A percentile compares a stretch with the other conserved stretches of the same genome.
phyloP scores from a whole-genome alignment of 2,888 invertebrate species.

The Campaea margaritaria region DNA sequence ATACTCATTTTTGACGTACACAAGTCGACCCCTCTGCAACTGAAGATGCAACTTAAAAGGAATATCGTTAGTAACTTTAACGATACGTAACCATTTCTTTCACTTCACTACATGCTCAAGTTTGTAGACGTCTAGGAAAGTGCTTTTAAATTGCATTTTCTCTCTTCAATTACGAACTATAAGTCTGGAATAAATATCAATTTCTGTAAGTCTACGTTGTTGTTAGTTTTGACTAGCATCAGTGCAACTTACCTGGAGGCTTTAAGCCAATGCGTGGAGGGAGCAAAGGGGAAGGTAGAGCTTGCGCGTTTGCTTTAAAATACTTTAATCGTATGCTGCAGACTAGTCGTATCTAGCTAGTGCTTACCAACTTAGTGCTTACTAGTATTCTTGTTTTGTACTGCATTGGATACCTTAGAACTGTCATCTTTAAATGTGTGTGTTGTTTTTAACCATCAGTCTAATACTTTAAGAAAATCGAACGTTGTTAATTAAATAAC shows the following conservation, averaged over 20 bases:
- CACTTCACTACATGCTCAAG: too few relatives aligned
- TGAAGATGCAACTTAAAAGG: too few relatives aligned
- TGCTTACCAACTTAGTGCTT: not conserved
- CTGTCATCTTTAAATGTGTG: not conserved
- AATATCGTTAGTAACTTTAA: too few relatives aligned
- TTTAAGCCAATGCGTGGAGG: conserved; percentile 17
- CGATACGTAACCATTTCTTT: too few relatives aligned
- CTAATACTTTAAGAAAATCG: too few relatives aligned
- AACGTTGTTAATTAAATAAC: too few relatives aligned
- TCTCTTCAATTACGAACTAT: not conserved
- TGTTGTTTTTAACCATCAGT: not conserved
- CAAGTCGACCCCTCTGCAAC: too few relatives aligned
- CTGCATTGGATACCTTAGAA: not conserved
- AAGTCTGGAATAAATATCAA: not conserved
- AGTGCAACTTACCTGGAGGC: conserved; percentile 35
- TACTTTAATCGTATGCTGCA: conserved; percentile 22
- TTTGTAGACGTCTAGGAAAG: not conserved
- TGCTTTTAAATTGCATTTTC: not conserved
- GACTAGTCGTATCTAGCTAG: conserved; percentile 8
- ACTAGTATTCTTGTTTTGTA: not conserved
- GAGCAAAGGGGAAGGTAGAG: conserved; percentile 16
- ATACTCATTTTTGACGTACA: not conserved
- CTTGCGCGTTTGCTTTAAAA: conserved; percentile 15
- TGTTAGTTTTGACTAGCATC: conserved; percentile 17
- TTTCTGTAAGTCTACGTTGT: not conserved